phyloP scores from a whole-genome alignment of 2,888 invertebrate species.

The Zonitis immaculata region DNA sequence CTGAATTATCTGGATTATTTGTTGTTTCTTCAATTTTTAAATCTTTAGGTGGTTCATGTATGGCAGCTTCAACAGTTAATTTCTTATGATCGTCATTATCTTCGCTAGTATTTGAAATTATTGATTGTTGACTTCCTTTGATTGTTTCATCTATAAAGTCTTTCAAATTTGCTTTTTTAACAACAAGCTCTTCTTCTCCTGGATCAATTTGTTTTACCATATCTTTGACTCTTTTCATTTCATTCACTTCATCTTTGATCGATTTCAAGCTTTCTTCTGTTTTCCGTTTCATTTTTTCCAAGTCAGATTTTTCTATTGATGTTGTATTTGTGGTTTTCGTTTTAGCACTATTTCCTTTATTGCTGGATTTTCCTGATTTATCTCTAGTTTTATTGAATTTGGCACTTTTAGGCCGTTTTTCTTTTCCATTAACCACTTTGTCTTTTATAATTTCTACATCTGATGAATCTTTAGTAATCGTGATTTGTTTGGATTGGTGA shows the following conservation, averaged over 20 bases:
- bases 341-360: constrained; percentile 15
- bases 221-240: constrained; percentile 16
- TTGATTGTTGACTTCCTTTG: constrained; percentile 31
- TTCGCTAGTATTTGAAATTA: constrained; percentile 42
- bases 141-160: background rate
- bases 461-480: constrained; percentile 21
- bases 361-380: constrained; percentile 24
- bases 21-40: background rate
- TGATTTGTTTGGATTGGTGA: constrained; percentile 37
- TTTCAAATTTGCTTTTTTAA: background rate
- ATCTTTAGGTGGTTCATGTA: constrained; percentile 43
- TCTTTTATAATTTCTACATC: background rate
- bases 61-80: constrained; percentile 43
- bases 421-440: constrained; percentile 20
- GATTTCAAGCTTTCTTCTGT: constrained; percentile 8
- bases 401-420: constrained; percentile 38
- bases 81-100: constrained; percentile 39
- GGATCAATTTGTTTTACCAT: constrained; percentile 22
- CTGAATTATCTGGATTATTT: no score
- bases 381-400: constrained; percentile 29
- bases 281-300: constrained; percentile 7
- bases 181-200: no score
- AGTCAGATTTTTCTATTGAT: constrained; percentile 1
- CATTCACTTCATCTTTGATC: constrained; percentile 6
- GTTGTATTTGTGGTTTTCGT: constrained; percentile 5